Base-by-base conservation (phyloP, 2,113 vertebrate genomes). In the Dipodomys ordii region DNA sequence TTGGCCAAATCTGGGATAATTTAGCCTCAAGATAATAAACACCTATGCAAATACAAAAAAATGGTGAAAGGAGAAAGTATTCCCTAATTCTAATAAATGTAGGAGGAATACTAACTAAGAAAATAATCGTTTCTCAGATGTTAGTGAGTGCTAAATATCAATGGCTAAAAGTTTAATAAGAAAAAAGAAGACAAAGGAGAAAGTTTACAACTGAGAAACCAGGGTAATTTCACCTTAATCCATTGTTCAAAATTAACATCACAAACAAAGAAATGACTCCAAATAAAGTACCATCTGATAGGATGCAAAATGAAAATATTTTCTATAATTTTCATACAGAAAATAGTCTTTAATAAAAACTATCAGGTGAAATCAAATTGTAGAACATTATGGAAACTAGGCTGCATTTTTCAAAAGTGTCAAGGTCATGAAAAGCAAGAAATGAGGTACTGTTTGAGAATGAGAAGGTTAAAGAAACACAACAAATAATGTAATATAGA, bases 361-460 rank as follows among this genome's bases (percentile, higher is more conserved):
- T 39, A 91, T 32, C 12, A 32, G 80, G 35, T 15, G 86, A 95
- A 35, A 27, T 23, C 30, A 95, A 78, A 3, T 27, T 30, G 13
- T 64, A 27, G 4, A 3, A 69, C 7, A 49, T 76, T 65, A 32
- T 62, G 82, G 53, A 90, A 82, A 69, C 57, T 78, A n/a, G 23
- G 18, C 22, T 65, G 8, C 57, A 12, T 80, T 83, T 57, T 86
- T 95, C 32, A 74, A 39, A 93, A 91, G 11, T 84, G 73, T 32
- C 83, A 94, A 96, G 87, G 83, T 92, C 83, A 81, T 76, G 19
- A 9, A 84, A 82, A 77, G 19, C 32, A 69, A 87, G 27, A 87
- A 81, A 64, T 65, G 35, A 92, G 25, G 65, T 80, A 15, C 19
- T 62, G n/a, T 57, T 64, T 83, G 57, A 35, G 18, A 67, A 32